phyloP scores from a whole-genome alignment of 2,888 invertebrate genomes.

The Epirrhoe tristata region DNA sequence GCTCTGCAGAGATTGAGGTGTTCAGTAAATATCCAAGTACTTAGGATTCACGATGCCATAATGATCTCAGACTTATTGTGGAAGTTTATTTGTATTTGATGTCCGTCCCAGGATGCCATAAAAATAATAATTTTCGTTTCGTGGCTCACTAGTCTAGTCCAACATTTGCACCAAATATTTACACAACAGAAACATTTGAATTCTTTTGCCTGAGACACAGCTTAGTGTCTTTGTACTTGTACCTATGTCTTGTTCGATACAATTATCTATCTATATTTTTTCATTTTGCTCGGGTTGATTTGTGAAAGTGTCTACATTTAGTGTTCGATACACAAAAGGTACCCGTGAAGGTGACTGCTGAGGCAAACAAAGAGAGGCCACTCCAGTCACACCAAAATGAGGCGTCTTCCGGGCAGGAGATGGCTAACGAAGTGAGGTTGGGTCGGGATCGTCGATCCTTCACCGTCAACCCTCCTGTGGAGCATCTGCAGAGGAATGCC shows the following conservation, averaged over 20 bases:
- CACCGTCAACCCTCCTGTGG: slow-evolving; percentile 73
- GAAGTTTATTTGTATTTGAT: slow-evolving; percentile 25
- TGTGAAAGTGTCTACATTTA: slow-evolving; percentile 18
- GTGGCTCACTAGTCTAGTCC: slow-evolving; percentile 5
- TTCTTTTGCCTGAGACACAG: not conserved
- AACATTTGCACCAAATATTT: slow-evolving; percentile 12
- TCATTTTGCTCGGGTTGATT: not conserved
- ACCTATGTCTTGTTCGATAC: too few relatives aligned
- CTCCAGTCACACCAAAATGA: not conserved
- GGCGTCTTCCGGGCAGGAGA: slow-evolving; percentile 49
- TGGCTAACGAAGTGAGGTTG: slow-evolving; percentile 55
- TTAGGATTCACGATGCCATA: not conserved
- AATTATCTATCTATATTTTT: too few relatives aligned
- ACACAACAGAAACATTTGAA: not conserved
- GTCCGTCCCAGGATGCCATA: slow-evolving; percentile 20
- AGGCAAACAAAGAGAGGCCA: slow-evolving; percentile 4
- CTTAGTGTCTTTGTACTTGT: too few relatives aligned
- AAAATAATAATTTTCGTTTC: slow-evolving; percentile 13
- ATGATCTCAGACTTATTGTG: not conserved
- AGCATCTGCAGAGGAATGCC: slow-evolving; percentile 66
- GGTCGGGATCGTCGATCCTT: slow-evolving; percentile 65
- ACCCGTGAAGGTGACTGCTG: slow-evolving; percentile 14
- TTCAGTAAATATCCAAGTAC: slow-evolving; percentile 26
- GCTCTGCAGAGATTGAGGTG: slow-evolving; percentile 37
- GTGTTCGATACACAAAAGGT: slow-evolving; percentile 35